Percentiles rank a stretch among this genome's conserved stretches.
phyloP scores from a whole-genome alignment of 2,888 invertebrate species.

The Phlogophora meticulosa region DNA sequence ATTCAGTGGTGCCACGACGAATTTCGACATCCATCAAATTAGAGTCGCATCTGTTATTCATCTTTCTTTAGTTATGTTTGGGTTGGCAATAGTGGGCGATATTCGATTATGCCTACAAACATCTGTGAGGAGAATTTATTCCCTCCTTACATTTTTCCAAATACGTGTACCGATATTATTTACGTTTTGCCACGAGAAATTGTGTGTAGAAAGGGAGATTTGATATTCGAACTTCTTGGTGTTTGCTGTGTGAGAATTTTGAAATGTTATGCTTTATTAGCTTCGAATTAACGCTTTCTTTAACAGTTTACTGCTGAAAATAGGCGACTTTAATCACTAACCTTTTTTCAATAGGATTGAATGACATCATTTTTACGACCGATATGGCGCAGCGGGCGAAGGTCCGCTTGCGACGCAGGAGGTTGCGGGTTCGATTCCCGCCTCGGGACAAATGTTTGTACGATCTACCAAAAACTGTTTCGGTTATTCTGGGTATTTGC shows the following conservation, averaged over 20 bases:
- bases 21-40: slow-evolving; percentile 68
- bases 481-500: too few species aligned
- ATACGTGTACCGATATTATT: slow-evolving; percentile 53
- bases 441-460: too few species aligned
- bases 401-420: too few species aligned
- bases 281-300: neutral
- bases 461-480: too few species aligned
- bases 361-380: too few species aligned
- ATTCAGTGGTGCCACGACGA: slow-evolving; percentile 53
- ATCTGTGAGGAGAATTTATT: slow-evolving; percentile 62
- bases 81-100: slow-evolving; percentile 58
- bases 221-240: slow-evolving; percentile 25
- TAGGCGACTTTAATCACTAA: too few species aligned
- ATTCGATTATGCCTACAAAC: slow-evolving; percentile 69
- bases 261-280: neutral
- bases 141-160: slow-evolving; percentile 59
- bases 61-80: slow-evolving; percentile 62
- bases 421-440: too few species aligned
- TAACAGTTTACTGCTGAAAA: too few species aligned
- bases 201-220: slow-evolving; percentile 23
- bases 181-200: slow-evolving; percentile 41
- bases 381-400: too few species aligned
- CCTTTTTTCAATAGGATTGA: too few species aligned
- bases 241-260: neutral
- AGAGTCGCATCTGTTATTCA: slow-evolving; percentile 67